phyloP scores from a whole-genome alignment of 2,888 invertebrate genomes.

The Andrena dorsata region DNA sequence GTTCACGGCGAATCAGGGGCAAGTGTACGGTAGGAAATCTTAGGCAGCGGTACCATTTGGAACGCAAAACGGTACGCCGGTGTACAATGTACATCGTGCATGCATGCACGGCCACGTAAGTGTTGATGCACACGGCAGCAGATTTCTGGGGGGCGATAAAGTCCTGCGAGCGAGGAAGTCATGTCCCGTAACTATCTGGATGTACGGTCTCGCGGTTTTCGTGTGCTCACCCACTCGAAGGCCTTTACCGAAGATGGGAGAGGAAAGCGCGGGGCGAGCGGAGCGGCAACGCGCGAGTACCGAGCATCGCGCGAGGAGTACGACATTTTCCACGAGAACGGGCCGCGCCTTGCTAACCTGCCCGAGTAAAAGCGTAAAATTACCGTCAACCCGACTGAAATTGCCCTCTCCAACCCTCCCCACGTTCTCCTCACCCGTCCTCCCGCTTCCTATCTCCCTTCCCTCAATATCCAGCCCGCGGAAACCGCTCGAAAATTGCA shows the following conservation, averaged over 20 bases:
- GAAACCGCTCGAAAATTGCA: conserved; percentile 77
- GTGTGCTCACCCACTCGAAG: conserved; percentile 69
- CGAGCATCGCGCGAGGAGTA: conserved; percentile 60
- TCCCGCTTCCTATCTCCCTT: conserved; percentile 28
- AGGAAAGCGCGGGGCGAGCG: conserved; percentile 37
- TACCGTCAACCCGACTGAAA: conserved; percentile 75
- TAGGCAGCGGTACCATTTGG: conserved; percentile 55
- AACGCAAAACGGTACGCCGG: conserved; percentile 30
- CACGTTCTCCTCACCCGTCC: conserved; percentile 16
- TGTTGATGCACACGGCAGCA: conserved; percentile 61
- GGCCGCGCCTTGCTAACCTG: conserved; percentile 73
- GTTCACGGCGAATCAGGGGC: conserved; percentile 18
- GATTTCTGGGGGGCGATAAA: conserved; percentile 75
- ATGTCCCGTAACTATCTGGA: conserved; percentile 81
- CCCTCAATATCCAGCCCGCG: conserved; percentile 56
- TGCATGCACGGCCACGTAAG: conserved; percentile 45
- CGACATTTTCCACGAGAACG: conserved; percentile 79
- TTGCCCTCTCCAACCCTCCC: conserved; percentile 63
- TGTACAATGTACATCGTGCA: conserved; percentile 30
- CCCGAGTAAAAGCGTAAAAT: conserved; percentile 82
- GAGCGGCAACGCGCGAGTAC: conserved; percentile 25
- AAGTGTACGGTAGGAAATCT: conserved; percentile 67
- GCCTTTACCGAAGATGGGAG: conserved; percentile 52
- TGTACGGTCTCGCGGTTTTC: conserved; percentile 75
- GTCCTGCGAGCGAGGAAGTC: conserved; percentile 75